Base-by-base conservation (phyloP, 2,888 invertebrate species). In the Meandrusa payeni region DNA sequence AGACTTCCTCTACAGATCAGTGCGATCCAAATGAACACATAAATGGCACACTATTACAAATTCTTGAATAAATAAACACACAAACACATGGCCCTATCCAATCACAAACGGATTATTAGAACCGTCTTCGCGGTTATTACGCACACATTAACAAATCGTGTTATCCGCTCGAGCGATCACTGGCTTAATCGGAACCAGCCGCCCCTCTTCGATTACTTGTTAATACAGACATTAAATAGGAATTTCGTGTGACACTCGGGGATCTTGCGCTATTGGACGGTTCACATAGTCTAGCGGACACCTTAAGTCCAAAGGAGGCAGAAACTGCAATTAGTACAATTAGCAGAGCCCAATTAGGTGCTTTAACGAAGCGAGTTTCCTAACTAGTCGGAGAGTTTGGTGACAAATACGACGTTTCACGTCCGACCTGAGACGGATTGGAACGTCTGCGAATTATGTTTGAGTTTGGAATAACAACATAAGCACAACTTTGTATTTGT, bases 331-430 rank as follows among this genome's bases (percentile, higher is more conserved):
- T 80, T 76, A 80, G 73, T 62, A 77, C 76, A 79, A 80, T 81
- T 80, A 81, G 76, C 63, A 64, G 67, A 71, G 74, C 72, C 77
- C 79, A 81, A 82, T 82, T 81, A 82, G 79, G 63, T 77, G 76
- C 73, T 76, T 75, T 81, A 81, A 79, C 79, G 81, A 81, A 80
- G 76, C 79, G 66, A 76, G 75, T 76, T 76, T 69, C 61, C 67
- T 61, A 72, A 76, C 59, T 61, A 71, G 70, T 67, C 61, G 61
- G 67, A 31, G 66, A 73, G 76, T 75, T 72, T 69, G 72, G 71
- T 72, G 74, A 77, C 76, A 79, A 76, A 77, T 70, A 61, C 59
- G 51, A 68, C 72, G 66, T 65, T 73, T 73, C 78, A 70, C 71
- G 69, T 68, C 71, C 73, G 69, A 77, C 79, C 81, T 75, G 68